phyloP scores from a whole-genome alignment of 2,113 vertebrate genomes.

The Burhinus bistriatus region DNA sequence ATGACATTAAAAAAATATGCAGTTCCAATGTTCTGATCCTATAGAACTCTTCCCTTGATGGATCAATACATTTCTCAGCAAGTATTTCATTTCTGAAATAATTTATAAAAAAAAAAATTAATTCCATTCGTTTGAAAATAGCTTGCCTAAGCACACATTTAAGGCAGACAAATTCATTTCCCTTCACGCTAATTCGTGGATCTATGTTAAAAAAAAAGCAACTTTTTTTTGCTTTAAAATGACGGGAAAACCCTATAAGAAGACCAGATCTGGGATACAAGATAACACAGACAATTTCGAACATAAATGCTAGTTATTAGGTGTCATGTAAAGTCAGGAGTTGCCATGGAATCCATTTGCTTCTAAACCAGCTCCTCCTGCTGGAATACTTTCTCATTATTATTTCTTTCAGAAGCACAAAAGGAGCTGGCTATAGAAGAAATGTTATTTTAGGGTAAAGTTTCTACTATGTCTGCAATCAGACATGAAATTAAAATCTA shows the following conservation, averaged over 20 bases:
- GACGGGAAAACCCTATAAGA: conserved; percentile 66
- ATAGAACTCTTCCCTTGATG: background rate
- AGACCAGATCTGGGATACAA: conserved; percentile 57
- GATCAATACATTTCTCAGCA: conserved; percentile 18
- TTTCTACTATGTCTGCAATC: conserved; percentile 30
- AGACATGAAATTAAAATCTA: conserved; percentile 65
- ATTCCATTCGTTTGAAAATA: conserved; percentile 34
- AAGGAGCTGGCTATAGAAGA: conserved; percentile 33
- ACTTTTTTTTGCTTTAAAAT: conserved; percentile 56
- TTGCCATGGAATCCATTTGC: conserved; percentile 84
- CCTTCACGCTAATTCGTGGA: conserved; percentile 56
- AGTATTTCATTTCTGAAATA: conserved; percentile 12
- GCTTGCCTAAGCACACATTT: background rate
- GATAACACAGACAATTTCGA: conserved; percentile 76
- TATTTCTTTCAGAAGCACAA: conserved; percentile 67
- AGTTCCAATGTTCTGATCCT: background rate
- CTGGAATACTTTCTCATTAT: conserved; percentile 81
- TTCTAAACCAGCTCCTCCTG: conserved; percentile 82
- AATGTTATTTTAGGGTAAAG: conserved; percentile 47
- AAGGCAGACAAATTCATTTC: background rate
- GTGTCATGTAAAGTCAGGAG: conserved; percentile 83
- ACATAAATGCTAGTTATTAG: conserved; percentile 75
- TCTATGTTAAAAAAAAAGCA: background rate
- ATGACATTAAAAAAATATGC: background rate
- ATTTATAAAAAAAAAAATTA: background rate